Percentiles rank a stretch among this genome's conserved stretches.
phyloP scores from a whole-genome alignment of 1,140 invertebrate species.

The Helicoverpa zea region DNA sequence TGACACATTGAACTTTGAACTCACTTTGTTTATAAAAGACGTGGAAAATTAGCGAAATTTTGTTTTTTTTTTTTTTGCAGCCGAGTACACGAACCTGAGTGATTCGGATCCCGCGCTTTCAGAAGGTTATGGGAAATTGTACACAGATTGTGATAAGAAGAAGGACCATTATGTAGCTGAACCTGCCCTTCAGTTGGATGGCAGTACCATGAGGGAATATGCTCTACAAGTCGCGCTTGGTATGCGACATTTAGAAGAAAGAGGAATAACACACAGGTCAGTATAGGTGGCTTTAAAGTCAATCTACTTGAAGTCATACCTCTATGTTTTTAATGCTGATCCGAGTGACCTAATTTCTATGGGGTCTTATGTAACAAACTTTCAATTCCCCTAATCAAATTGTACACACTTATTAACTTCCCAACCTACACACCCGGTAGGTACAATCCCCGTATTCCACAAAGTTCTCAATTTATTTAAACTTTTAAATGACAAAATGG shows the following conservation, averaged over 20 bases:
- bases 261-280: conserved; percentile 90
- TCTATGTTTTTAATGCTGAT: no score
- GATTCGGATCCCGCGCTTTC: conserved; percentile 78
- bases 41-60: neutral
- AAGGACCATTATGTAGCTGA: conserved; percentile 79
- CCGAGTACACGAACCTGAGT: conserved; percentile 84
- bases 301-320: neutral
- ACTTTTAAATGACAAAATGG: no score
- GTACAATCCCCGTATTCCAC: no score
- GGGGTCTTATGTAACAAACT: no score
- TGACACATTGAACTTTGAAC: neutral
- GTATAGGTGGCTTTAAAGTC: neutral
- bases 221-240: conserved; percentile 91
- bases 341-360: no score
- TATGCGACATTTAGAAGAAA: conserved; percentile 90
- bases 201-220: conserved; percentile 89
- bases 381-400: no score
- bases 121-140: conserved; percentile 66
- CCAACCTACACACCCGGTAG: no score
- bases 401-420: no score
- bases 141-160: conserved; percentile 54
- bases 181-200: conserved; percentile 85
- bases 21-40: no score
- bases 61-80: conserved; percentile 64
- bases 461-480: no score